Evolutionary conservation across 2,888 invertebrate species (phyloP), one percentile per base, ranked within the genome.

Genomic region (Nomada hirtipes): DNA sequence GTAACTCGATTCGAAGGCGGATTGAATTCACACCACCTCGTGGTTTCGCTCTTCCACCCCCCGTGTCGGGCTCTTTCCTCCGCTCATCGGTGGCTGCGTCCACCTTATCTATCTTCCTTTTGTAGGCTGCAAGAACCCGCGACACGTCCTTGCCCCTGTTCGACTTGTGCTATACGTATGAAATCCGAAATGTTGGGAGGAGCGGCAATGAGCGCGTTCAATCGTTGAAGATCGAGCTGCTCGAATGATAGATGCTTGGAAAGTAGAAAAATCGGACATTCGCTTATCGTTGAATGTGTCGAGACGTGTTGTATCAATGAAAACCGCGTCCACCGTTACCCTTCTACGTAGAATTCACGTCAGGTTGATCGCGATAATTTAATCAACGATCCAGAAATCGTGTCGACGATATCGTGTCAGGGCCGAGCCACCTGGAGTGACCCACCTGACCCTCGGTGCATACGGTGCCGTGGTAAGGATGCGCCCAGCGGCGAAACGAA

Each of bases 1-100:
- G 86, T 89, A 89, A 89, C 88, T 89, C 85, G 89, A 89, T 90
- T 90, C 84, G 63, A 64, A 87, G 79, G 70, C 73, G 77, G 83
- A 86, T 88, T 80, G 88, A 83, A 83, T 73, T 61, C 74, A 79
- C 65, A 36, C 77, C 50, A 23, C 55, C 50, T 47, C 23, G 7
- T 64, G n/a, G 2, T 67, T 52, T 73, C 68, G 20, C 67, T 64
- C 23, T 64, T 50, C 29, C 36, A 23, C 64, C 64, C 15, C n/a
- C 10, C 42, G 15, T 52, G 4, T 15, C 18, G 9, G 18, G 20
- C 20, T 42, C 69, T 67, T 60, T 63, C 59, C 4, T 60, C 13
- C 65, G 13, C 65, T 47, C 57, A 23, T 15, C 1, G 53, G 29
- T 26, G 59, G 2, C 71, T 52, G 20, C 44, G 67, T 63, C 70